phyloP scores from a whole-genome alignment of 2,888 invertebrate species.

The Lithophane ornitopus region DNA sequence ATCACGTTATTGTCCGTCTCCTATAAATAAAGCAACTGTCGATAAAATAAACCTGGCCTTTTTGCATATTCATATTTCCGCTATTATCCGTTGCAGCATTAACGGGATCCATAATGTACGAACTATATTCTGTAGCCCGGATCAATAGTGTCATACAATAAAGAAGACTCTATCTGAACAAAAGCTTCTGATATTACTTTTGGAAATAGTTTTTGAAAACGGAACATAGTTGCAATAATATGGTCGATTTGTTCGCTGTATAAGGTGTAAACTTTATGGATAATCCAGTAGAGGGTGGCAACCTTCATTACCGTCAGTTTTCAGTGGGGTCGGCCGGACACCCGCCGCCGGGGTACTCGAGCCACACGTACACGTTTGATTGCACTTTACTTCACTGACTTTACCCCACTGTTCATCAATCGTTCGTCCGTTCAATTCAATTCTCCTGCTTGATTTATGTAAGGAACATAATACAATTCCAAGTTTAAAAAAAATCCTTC shows the following conservation, averaged over 20 bases:
- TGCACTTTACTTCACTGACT: constrained; percentile 58
- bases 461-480: constrained; percentile 25
- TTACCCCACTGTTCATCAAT: background rate
- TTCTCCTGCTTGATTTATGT: constrained; percentile 27
- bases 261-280: constrained; percentile 36
- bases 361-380: constrained; percentile 67
- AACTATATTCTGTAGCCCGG: constrained; percentile 27
- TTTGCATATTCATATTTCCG: constrained; percentile 14
- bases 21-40: constrained; percentile 5
- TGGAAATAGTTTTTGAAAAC: constrained; percentile 19
- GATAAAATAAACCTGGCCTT: constrained; percentile 8
- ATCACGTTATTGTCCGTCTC: background rate
- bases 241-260: constrained; percentile 16
- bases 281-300: constrained; percentile 24
- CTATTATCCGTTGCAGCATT: constrained; percentile 1
- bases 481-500: background rate
- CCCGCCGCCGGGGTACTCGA: background rate
- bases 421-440: constrained; percentile 11
- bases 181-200: constrained; percentile 35
- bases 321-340: background rate
- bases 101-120: constrained; percentile 21
- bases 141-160: constrained; percentile 18
- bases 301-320: constrained; percentile 33
- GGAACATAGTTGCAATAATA: constrained; percentile 33
- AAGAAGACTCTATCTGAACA: constrained; percentile 24